A percentile compares a stretch with the other conserved stretches of the same genome.
phyloP scores from a whole-genome alignment of 2,888 invertebrate species.

The Nemapogon koenigi region DNA sequence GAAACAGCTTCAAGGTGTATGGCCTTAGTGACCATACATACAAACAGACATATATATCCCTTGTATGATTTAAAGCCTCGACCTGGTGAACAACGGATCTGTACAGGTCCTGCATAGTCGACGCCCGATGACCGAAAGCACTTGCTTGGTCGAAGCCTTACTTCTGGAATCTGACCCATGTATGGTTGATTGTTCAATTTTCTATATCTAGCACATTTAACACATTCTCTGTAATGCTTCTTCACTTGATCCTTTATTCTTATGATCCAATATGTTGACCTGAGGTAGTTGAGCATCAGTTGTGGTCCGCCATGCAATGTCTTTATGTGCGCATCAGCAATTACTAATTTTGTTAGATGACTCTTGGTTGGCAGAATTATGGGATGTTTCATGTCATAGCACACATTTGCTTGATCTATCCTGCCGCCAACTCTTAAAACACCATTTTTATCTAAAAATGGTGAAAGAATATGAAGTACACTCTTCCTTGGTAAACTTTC shows the following conservation, averaged over 20 bases:
- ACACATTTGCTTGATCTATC: conserved; percentile 9
- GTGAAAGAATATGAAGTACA: conserved; percentile 8
- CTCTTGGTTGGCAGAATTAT: conserved; percentile 14
- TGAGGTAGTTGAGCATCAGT: conserved; percentile 18
- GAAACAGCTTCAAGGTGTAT: conserved; percentile 23
- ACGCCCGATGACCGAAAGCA: conserved; percentile 10
- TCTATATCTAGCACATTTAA: conserved; percentile 15
- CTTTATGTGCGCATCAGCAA: conserved; percentile 18
- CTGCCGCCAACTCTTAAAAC: conserved; percentile 15
- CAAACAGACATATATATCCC: conserved; percentile 15
- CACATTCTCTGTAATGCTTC: conserved; percentile 16
- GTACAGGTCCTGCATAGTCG: conserved; percentile 10
- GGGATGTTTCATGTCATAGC: conserved; percentile 14
- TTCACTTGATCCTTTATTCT: conserved; percentile 17
- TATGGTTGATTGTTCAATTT: conserved; percentile 9
- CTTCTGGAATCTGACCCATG: conserved; percentile 14
- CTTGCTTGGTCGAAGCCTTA: conserved; percentile 11
- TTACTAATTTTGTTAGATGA: conserved; percentile 17
- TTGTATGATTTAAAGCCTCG: conserved; percentile 8
- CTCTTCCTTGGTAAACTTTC: conserved; percentile 8
- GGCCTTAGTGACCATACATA: conserved; percentile 20
- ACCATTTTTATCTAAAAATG: conserved; percentile 13
- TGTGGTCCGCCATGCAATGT: conserved; percentile 20
- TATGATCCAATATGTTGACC: conserved; percentile 21
- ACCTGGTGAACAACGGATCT: conserved; percentile 4